Percentiles rank a stretch among this genome's conserved stretches.
Conservation (phyloP, 1,140 invertebrate species). For the Drosophila serrata region DNA sequence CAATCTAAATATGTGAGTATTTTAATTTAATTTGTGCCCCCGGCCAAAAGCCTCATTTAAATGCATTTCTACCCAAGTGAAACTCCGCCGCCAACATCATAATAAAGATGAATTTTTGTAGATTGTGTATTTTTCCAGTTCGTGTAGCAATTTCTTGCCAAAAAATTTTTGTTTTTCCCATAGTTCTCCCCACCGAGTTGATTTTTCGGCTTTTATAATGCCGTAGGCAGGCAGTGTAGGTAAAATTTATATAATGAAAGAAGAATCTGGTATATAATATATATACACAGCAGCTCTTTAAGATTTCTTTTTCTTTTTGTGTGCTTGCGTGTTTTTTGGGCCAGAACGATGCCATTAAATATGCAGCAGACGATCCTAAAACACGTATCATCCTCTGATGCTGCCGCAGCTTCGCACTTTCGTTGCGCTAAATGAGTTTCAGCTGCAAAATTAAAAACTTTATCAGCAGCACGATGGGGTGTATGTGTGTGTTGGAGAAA, state of each 20-base stretch:
- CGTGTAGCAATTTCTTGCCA: constrained; percentile 68
- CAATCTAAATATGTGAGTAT: constrained; percentile 40
- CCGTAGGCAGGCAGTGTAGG: constrained; percentile 20
- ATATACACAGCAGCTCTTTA: constrained; percentile 32
- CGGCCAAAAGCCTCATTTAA: constrained; percentile 57
- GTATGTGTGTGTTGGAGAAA: constrained; percentile 52
- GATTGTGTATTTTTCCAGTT: constrained; percentile 83
- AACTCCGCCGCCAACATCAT: constrained; percentile 23
- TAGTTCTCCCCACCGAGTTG: constrained; percentile 58
- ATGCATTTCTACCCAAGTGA: constrained; percentile 55
- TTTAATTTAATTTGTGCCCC: constrained; percentile 42
- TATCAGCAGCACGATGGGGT: constrained; percentile 52
- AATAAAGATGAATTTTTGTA: constrained; percentile 80
- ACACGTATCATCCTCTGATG: constrained; percentile 70
- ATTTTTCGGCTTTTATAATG: constrained; percentile 40
- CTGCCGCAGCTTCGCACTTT: constrained; percentile 61
- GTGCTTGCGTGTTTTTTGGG: neutral
- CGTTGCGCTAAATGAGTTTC: constrained; percentile 81
- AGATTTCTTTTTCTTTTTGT: constrained; percentile 1
- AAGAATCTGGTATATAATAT: neutral
- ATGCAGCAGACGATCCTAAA: constrained; percentile 70
- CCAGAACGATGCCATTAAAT: constrained; percentile 56
- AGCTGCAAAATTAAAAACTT: constrained; percentile 83
- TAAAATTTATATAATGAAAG: constrained; percentile 20
- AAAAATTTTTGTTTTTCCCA: constrained; percentile 68